A percentile compares a stretch with the other conserved stretches of the same genome.
phyloP scores from a whole-genome alignment of 1,140 invertebrate genomes.

The Streblospio benedicti region DNA sequence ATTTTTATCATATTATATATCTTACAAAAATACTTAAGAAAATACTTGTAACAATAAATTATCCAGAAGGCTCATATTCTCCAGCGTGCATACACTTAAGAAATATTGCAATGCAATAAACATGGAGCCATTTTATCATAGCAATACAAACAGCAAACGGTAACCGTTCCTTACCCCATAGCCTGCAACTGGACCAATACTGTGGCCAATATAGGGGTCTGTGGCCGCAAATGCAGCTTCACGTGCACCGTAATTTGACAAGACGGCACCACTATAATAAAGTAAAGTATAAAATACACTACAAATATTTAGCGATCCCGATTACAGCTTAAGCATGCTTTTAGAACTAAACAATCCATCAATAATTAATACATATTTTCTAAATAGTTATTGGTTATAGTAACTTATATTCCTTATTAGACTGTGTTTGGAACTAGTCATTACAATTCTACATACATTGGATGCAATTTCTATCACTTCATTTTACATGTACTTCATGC shows the following conservation, averaged over 20 bases:
- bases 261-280: constrained; percentile 15
- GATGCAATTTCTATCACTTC: too few species aligned
- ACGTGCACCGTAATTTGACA: constrained; percentile 66
- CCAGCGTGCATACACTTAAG: not conserved
- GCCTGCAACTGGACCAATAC: constrained; percentile 88
- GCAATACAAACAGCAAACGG: not conserved
- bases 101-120: not conserved
- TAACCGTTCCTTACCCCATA: constrained; percentile 69
- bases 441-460: too few species aligned
- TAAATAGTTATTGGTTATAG: too few species aligned
- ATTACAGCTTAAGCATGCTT: too few species aligned
- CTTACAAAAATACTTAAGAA: not conserved
- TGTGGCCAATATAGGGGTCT: constrained; percentile 88
- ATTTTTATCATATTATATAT: not conserved
- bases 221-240: constrained; percentile 63
- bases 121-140: constrained; percentile 6
- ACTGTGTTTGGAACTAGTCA: too few species aligned
- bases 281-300: too few species aligned
- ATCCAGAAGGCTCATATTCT: not conserved
- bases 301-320: too few species aligned
- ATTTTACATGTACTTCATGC: too few species aligned
- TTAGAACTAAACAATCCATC: too few species aligned
- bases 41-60: not conserved
- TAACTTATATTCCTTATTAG: too few species aligned
- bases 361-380: too few species aligned